Evolutionary conservation across 2,113 vertebrate genomes (phyloP).

Genomic region (Xiphorhynchus elegans): DNA sequence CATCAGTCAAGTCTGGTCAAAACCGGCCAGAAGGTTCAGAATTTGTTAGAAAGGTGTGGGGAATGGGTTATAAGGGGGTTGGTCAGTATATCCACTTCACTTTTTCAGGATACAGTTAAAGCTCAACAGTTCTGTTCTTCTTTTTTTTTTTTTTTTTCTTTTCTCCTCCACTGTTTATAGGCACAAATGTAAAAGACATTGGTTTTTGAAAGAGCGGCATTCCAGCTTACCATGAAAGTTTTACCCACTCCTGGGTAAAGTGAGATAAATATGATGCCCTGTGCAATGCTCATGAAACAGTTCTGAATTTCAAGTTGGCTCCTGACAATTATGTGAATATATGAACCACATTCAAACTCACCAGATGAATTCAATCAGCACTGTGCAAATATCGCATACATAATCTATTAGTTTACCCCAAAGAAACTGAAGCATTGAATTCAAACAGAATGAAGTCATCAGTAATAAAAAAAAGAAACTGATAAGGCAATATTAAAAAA

Average conservation of each 20-base stretch:
- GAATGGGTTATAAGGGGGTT: neutral
- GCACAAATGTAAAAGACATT: neutral
- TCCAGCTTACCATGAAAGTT: constrained; percentile 7
- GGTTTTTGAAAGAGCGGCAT: constrained; percentile 17
- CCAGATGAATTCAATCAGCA: constrained; percentile 84
- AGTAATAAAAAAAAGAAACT: constrained; percentile 75
- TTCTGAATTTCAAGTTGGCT: constrained; percentile 76
- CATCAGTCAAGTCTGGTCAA: neutral
- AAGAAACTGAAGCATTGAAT: constrained; percentile 80
- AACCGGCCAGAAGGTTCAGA: neutral
- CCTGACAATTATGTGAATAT: constrained; percentile 75
- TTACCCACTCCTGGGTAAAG: constrained; percentile 24
- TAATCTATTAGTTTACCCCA: constrained; percentile 85
- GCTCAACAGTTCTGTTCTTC: neutral
- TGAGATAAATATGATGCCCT: constrained; percentile 59
- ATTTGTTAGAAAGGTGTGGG: neutral
- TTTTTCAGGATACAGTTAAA: neutral
- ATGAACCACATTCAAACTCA: constrained; percentile 73
- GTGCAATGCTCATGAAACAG: constrained; percentile 57
- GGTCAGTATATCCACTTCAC: neutral
- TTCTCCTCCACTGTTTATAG: neutral
- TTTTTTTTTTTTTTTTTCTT: neutral
- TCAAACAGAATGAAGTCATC: constrained; percentile 84
- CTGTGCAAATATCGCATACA: constrained; percentile 81
- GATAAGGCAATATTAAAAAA: constrained; percentile 79